These are phyloP conservation scores for Cosmia pyralina DNA, from an alignment of 2,888 invertebrate genomes.

Conservation along the genomic window DNA sequence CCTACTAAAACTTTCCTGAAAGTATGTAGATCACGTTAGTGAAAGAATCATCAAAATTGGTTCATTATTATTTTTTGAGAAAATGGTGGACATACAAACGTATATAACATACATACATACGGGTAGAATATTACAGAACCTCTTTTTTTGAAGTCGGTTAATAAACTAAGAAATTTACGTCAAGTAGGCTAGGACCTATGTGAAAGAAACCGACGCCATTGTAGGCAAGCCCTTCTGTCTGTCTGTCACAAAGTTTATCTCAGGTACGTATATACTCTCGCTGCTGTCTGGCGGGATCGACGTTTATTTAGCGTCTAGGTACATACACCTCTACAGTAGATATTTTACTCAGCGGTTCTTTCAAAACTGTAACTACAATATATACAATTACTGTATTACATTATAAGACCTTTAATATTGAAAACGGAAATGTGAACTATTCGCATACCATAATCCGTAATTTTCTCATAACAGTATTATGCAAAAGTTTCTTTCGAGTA, in stretches of 20 bases:
- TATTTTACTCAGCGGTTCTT: conserved; percentile 2
- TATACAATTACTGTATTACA: neutral
- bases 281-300: conserved; percentile 13
- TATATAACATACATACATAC: no score
- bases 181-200: neutral
- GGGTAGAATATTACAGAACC: no score
- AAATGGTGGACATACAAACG: no score
- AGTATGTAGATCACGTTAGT: no score
- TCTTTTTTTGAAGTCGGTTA: no score
- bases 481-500: conserved; percentile 66
- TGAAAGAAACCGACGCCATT: conserved; percentile 1
- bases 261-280: neutral
- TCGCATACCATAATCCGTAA: conserved; percentile 39
- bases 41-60: no score
- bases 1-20: no score
- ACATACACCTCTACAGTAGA: neutral
- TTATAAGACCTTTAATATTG: neutral
- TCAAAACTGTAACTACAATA: neutral
- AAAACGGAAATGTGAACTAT: conserved; percentile 42
- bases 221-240: conserved; percentile 9
- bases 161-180: neutral
- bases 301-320: neutral
- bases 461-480: conserved; percentile 58
- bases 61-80: no score
- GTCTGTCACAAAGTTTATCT: conserved; percentile 23